phyloP scores from a whole-genome alignment of 2,888 invertebrate species.

The Drosophila parthenogenetica region DNA sequence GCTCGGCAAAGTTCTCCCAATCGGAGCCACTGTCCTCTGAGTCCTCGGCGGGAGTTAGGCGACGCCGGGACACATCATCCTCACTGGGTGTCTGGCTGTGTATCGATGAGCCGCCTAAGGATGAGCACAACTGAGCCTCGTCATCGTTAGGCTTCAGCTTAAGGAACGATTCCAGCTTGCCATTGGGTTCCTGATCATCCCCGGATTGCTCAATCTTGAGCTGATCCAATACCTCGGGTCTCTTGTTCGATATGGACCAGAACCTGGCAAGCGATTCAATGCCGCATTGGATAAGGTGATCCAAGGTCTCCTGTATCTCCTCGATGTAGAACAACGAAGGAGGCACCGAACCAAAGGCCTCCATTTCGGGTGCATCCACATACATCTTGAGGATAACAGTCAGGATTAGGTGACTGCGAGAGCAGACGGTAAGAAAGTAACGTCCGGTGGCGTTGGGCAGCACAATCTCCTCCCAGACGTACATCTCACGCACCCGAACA shows the following conservation, averaged over 20 bases:
- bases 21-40: constrained; percentile 88
- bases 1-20: constrained; percentile 87
- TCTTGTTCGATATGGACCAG: constrained; percentile 89
- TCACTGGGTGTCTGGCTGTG: constrained; percentile 83
- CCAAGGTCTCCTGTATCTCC: constrained; percentile 94
- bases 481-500: constrained; percentile 90
- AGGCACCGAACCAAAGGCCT: constrained; percentile 63
- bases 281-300: constrained; percentile 91
- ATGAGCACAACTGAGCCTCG: constrained; percentile 78
- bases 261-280: constrained; percentile 89
- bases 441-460: constrained; percentile 83
- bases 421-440: constrained; percentile 91
- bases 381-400: constrained; percentile 88
- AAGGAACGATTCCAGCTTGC: constrained; percentile 68
- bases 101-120: constrained; percentile 81
- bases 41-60: constrained; percentile 66
- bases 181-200: constrained; percentile 58
- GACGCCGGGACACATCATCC: constrained; percentile 76
- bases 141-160: constrained; percentile 76
- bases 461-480: constrained; percentile 91
- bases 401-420: constrained; percentile 89
- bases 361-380: constrained; percentile 72
- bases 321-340: constrained; percentile 90
- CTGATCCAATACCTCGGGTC: constrained; percentile 85
- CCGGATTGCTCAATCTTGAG: constrained; percentile 51